Base-by-base conservation (phyloP, 2,888 invertebrate genomes). In the Pherbina coryleti region DNA sequence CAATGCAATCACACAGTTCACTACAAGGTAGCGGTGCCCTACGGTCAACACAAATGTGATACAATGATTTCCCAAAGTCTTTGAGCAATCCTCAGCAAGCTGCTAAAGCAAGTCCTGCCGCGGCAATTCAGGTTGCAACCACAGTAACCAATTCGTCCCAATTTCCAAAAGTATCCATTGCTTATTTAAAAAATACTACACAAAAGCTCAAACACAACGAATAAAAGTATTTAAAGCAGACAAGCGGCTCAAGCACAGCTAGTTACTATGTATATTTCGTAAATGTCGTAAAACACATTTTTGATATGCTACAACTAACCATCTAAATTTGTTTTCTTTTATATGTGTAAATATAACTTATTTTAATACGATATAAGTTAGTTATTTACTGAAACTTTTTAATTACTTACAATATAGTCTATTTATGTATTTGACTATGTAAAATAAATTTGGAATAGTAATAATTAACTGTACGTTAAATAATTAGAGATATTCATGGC, bases 1-100 rank as follows among this genome's bases (percentile, higher is more conserved):
- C 76, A 53, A 49, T 76, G 71, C 76, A 64, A 19, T 37, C 76
- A 34, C 22, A 28, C 37, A 66, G 25, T 51, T 67, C 79, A n/a
- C 51, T 77, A 73, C 60, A 78, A 57, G 70, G 78, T 51, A 44
- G 72, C 34, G 66, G 74, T 25, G 11, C 72, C 4, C 9, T 79
- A 14, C 37, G 79, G n/a, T 66, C 79, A 14, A 78, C 77, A n/a
- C 78, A 79, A 37, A 79, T 79, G 73, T 79, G 79, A 79, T 79
- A 60, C 64, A 72, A 53, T 66, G 44, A 64, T 31, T 11, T 7
- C 31, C n/a, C 22, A 4, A 57, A 72, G 72, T 22, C 72, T 17
- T 66, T 71, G 22, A 19, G 14, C 7, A 22, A 69, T 14, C 17
- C 19, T 11, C 72, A 72, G 14, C 60, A 55, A 11, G 44, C 44